These are phyloP conservation scores for Gortyna flavago DNA, from an alignment of 2,888 invertebrate species.

Conservation along the genomic window DNA sequence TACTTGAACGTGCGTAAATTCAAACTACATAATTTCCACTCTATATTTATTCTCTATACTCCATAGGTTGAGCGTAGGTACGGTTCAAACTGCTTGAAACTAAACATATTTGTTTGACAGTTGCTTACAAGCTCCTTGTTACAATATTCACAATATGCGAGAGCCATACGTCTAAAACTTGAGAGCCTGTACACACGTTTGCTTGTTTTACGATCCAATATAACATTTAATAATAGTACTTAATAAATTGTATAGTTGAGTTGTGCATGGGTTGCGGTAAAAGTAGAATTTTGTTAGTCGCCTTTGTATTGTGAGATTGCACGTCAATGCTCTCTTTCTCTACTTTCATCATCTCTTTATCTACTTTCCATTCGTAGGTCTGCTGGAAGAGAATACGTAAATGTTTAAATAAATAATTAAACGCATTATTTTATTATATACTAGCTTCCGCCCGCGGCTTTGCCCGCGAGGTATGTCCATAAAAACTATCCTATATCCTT, in stretches of 20 bases:
- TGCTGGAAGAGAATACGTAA: too few species aligned
- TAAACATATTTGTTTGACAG: slow-evolving; percentile 46
- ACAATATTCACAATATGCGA: slow-evolving; percentile 55
- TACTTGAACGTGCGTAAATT: not conserved
- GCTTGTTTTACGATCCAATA: slow-evolving; percentile 53
- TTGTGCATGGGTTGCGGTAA: not conserved
- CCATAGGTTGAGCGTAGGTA: not conserved
- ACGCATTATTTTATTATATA: too few species aligned
- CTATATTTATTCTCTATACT: not conserved
- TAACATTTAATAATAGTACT: slow-evolving; percentile 49
- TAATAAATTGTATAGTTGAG: not conserved
- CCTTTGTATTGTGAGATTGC: not conserved
- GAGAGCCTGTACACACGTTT: slow-evolving; percentile 41
- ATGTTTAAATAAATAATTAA: too few species aligned
- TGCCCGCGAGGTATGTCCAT: too few species aligned
- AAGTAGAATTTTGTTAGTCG: not conserved
- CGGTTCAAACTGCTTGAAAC: slow-evolving; percentile 17
- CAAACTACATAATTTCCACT: not conserved
- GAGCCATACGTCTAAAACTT: slow-evolving; percentile 50
- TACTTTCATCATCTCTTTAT: too few species aligned
- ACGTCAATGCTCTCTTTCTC: not conserved
- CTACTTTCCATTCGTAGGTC: too few species aligned
- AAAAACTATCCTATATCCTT: too few species aligned
- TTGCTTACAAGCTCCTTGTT: slow-evolving; percentile 43
- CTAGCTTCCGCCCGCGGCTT: too few species aligned